These are phyloP conservation scores for Atrichornis clamosus DNA, from an alignment of 2,113 vertebrate species.

Conservation along the genomic window DNA sequence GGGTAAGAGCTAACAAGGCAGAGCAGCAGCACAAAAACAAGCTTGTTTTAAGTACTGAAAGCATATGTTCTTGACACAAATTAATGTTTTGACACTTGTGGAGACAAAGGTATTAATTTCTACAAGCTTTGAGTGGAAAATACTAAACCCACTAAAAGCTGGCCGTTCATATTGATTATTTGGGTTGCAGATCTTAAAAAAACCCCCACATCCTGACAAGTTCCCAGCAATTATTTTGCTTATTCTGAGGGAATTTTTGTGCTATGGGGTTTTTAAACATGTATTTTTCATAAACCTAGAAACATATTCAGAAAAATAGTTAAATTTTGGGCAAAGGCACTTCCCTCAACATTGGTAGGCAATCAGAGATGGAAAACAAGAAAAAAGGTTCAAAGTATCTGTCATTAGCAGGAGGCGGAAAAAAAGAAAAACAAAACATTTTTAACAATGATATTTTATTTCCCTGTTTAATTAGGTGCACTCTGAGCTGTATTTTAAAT, in stretches of 20 bases:
- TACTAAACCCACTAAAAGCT: background rate
- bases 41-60: slow-evolving; percentile 71
- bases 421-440: background rate
- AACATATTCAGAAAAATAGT: background rate
- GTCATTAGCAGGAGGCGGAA: background rate
- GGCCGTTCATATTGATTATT: background rate
- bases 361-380: background rate
- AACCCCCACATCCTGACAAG: background rate
- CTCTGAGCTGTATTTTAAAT: background rate
- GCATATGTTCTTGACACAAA: slow-evolving; percentile 71
- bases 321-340: background rate
- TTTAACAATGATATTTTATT: background rate
- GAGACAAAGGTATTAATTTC: background rate
- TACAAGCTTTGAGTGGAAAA: background rate
- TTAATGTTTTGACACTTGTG: slow-evolving; percentile 38
- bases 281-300: background rate
- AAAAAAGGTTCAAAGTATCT: background rate
- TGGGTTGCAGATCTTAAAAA: background rate
- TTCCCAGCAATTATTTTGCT: background rate
- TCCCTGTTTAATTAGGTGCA: background rate
- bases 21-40: slow-evolving; percentile 55
- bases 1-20: slow-evolving; percentile 50
- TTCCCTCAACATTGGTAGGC: background rate
- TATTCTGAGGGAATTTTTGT: background rate
- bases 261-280: background rate